Evolutionary conservation across 2,797 vertebrate species (phyloP).

Genomic region (Mormyrus proboscirostris): DNA sequence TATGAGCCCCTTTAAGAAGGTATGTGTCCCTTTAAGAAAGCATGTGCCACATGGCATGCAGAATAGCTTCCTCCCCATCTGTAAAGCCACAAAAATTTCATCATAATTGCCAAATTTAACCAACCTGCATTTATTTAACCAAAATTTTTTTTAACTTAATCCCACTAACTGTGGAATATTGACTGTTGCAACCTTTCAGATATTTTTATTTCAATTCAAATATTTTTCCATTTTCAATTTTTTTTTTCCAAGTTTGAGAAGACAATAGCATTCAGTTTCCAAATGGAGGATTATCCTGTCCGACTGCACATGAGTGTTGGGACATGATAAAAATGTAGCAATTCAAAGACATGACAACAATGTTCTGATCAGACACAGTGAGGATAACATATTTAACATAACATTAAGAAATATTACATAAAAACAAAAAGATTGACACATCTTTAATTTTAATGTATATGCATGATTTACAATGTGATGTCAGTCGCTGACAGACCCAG

Average conservation of each 20-base stretch:
- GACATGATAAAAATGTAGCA: neutral
- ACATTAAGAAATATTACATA: neutral
- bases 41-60: neutral
- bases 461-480: neutral
- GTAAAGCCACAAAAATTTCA: neutral
- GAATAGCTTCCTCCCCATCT: neutral
- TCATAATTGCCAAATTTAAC: neutral
- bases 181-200: neutral
- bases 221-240: neutral
- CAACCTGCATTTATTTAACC: neutral
- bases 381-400: neutral
- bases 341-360: conserved; percentile 4
- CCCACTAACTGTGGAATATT: neutral
- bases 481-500: neutral
- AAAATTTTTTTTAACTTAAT: neutral
- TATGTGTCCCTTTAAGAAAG: conserved; percentile 36
- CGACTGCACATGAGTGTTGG: neutral
- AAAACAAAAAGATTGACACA: neutral
- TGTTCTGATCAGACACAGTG: neutral
- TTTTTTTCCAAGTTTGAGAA: neutral
- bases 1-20: conserved; percentile 20
- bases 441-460: neutral
- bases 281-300: neutral
- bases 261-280: neutral
- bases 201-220: neutral